Conservation (phyloP, 1,140 invertebrate genomes). For the Leptinotarsa undecemlineata region DNA sequence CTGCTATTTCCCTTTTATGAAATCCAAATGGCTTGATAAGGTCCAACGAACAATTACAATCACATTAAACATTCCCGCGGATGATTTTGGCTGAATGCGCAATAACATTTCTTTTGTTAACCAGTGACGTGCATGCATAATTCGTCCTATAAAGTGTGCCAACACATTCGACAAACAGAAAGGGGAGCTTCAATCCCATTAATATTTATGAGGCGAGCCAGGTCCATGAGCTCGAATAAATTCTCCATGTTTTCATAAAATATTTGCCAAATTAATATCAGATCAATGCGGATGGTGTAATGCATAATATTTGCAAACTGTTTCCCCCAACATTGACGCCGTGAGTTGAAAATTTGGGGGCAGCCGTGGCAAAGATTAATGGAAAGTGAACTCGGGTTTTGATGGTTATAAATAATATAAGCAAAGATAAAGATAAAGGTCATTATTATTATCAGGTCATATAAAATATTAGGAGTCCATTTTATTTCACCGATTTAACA, state of each 20-base stretch:
- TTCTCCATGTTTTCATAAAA: conserved; percentile 53
- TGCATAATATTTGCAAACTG: conserved; percentile 48
- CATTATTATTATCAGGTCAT: no score
- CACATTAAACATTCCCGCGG: no score
- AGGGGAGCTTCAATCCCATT: conserved; percentile 49
- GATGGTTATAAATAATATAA: no score
- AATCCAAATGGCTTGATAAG: no score
- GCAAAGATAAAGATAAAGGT: no score
- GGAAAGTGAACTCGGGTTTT: not conserved
- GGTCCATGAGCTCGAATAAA: conserved; percentile 51
- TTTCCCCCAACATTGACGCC: conserved; percentile 39
- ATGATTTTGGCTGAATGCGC: not conserved
- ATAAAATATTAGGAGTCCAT: no score
- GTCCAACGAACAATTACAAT: no score
- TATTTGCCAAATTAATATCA: conserved; percentile 53
- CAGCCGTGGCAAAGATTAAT: not conserved
- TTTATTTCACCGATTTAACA: no score
- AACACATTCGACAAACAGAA: conserved; percentile 45
- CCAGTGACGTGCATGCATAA: conserved; percentile 10
- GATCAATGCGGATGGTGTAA: conserved; percentile 48
- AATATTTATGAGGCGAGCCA: conserved; percentile 51
- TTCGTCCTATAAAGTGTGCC: not conserved
- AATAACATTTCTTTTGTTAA: not conserved
- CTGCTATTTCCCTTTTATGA: no score
- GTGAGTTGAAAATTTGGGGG: not conserved